Percentiles rank a stretch among this genome's conserved stretches.
These are phyloP conservation scores for Epinephelus cyanopodus DNA, from an alignment of 2,113 vertebrate species.

Conservation along the genomic window DNA sequence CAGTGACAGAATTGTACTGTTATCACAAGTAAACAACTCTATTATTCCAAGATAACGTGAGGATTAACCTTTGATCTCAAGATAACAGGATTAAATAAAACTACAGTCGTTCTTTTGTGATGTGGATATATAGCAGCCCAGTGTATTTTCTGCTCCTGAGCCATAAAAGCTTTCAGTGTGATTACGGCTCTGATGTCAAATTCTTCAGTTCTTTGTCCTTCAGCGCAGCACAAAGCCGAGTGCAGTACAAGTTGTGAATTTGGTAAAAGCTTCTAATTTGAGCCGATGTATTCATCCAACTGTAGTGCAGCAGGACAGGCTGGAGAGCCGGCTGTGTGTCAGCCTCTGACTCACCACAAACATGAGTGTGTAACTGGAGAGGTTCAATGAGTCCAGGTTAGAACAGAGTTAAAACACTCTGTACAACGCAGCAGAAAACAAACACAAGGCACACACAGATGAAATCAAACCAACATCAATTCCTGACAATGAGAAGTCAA, in stretches of 20 bases:
- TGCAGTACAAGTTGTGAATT: not conserved
- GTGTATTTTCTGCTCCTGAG: too few species aligned
- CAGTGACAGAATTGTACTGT: too few species aligned
- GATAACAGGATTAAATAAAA: not conserved
- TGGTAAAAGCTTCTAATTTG: constrained; percentile 25
- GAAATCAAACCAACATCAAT: not conserved
- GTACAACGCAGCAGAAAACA: not conserved
- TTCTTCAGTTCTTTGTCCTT: not conserved
- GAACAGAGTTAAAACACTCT: not conserved
- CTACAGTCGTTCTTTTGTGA: too few species aligned
- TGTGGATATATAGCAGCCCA: too few species aligned
- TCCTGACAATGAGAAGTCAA: not conserved
- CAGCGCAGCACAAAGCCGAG: too few species aligned
- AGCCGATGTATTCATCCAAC: not conserved
- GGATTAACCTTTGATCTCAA: too few species aligned
- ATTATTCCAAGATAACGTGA: too few species aligned
- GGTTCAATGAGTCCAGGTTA: not conserved
- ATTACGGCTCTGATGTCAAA: not conserved
- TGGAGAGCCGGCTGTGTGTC: not conserved
- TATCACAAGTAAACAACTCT: too few species aligned
- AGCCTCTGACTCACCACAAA: constrained; percentile 15
- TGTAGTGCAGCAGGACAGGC: not conserved
- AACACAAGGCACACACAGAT: not conserved
- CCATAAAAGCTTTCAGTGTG: too few species aligned
- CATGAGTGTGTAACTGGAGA: constrained; percentile 8